Evolutionary conservation across 2,113 vertebrate genomes (phyloP).

Genomic region (Piaya cayana): DNA sequence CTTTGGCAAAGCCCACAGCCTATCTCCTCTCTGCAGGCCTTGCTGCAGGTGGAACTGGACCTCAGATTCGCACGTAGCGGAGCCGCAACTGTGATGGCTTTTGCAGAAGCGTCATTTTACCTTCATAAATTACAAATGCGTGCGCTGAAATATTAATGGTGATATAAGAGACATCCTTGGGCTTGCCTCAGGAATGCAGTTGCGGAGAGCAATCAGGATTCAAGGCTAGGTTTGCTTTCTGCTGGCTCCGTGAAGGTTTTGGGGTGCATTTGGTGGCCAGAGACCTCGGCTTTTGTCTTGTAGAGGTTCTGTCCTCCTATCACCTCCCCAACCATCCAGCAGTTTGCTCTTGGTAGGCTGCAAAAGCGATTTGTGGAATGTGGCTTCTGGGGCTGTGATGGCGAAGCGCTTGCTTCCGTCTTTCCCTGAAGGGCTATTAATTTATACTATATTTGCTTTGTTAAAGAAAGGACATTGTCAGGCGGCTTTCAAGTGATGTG

Average conservation of each 20-base stretch:
- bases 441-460: constrained; percentile 59
- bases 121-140: not conserved
- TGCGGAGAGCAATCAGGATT: not conserved
- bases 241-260: not conserved
- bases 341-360: not conserved
- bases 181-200: not conserved
- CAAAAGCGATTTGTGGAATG: not conserved
- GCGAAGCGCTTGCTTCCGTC: not conserved
- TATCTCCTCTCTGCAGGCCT: not conserved
- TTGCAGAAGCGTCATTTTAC: not conserved
- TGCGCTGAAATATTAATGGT: not conserved
- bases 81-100: not conserved
- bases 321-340: not conserved
- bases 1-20: not conserved
- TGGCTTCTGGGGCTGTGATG: accelerated
- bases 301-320: not conserved
- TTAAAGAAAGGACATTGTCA: constrained; percentile 50
- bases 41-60: not conserved
- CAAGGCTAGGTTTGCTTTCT: not conserved
- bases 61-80: not conserved
- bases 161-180: not conserved
- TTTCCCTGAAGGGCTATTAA: constrained; percentile 42
- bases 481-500: constrained; percentile 56
- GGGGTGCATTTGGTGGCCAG: not conserved
- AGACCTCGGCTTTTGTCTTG: not conserved